Base-by-base conservation (phyloP, 1,140 invertebrate species). In the Nasonia longicornis region DNA sequence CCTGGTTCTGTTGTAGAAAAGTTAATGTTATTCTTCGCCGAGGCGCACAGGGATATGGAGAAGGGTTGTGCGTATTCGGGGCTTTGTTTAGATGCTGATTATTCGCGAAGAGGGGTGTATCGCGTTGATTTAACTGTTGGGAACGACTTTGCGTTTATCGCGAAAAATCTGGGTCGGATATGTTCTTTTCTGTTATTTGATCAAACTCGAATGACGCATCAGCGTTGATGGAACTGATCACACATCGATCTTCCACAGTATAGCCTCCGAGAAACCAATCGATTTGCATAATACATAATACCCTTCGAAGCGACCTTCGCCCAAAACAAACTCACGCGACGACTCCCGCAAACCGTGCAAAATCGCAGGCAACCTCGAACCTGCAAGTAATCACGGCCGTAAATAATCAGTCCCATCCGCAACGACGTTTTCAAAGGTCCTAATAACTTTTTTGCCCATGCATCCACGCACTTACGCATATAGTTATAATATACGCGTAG, bases 361-460 rank as follows among this genome's bases (percentile, higher is more conserved):
- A 58, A 58, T 58, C 16, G 52, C 52, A n/a, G 20, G 52, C 52
- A n/a, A 14, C 20, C 20, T n/a, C 52, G 52, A 58, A 58, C 52
- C 52, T 58, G 52, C 52, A 58, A 58, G 20, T 58, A 58, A 58
- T 58, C 52, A n/a, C 52, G 16, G 52, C 52, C 52, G 52, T 58
- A 72, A 72, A 72, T 72, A 31, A 42, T 67, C 29, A 67, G 64
- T 67, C 64, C 26, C 64, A 26, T 26, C 29, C 29, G 64, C 22
- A 67, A 29, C 20, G 64, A 29, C 26, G 31, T 42, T 71, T 71
- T 71, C 35, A 71, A 71, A 38, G 35, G 35, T 71, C 69, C 69
- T 74, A 74, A 74, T 72, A 52, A 52, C n/a, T 76, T 63, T 76
- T 76, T 76, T 63, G 73, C 73, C 3, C n/a, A 14, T 2, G 52